phyloP scores from a whole-genome alignment of 2,113 vertebrate species.

The Galbula dea region DNA sequence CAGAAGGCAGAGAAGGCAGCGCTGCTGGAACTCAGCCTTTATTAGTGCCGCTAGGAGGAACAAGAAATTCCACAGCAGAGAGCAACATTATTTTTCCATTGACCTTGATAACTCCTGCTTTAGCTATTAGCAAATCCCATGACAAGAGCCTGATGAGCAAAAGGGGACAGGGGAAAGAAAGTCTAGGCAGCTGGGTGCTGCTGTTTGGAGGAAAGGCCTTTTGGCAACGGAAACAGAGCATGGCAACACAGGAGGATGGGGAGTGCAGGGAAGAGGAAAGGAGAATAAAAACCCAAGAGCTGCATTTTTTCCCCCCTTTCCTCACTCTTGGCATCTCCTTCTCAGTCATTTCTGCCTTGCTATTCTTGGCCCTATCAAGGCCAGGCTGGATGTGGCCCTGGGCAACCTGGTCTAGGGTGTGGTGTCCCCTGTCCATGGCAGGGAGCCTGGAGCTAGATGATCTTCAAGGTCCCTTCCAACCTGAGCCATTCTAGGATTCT shows the following conservation, averaged over 20 bases:
- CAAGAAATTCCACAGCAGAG: neutral
- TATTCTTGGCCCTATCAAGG: too few relatives aligned
- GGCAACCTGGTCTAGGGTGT: too few relatives aligned
- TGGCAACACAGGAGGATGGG: neutral
- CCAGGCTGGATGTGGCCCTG: too few relatives aligned
- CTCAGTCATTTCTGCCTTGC: neutral
- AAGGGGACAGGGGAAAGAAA: neutral
- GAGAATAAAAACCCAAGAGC: neutral
- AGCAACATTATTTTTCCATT: neutral
- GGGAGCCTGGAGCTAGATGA: too few relatives aligned
- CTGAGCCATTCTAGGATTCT: too few relatives aligned
- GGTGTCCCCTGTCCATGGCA: too few relatives aligned
- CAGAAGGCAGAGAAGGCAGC: neutral
- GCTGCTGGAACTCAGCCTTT: neutral
- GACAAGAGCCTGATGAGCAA: neutral
- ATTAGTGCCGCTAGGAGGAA: neutral
- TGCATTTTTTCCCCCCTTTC: neutral
- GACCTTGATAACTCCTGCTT: neutral
- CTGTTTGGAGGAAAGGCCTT: neutral
- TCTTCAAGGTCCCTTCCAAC: too few relatives aligned
- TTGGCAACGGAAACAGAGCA: neutral
- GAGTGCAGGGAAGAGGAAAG: neutral
- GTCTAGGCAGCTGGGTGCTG: neutral
- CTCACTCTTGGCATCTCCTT: neutral
- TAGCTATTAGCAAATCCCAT: neutral